Conservation (phyloP, 2,888 invertebrate species). For the Drosophila mimetica region DNA sequence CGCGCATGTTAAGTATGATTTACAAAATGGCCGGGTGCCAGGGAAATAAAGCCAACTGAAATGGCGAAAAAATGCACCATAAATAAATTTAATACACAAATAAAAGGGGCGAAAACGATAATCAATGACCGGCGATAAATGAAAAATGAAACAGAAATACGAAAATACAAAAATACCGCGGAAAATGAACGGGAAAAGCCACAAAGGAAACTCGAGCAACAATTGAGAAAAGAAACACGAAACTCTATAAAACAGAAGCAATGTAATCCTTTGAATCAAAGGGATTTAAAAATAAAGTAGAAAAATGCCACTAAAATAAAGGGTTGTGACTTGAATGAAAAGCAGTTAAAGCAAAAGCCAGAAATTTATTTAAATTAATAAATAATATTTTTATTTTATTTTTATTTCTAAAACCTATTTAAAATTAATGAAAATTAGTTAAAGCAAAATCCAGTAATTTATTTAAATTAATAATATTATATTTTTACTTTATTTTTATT, state of each 20-base stretch:
- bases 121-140: constrained; percentile 34
- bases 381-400: not conserved
- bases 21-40: constrained; percentile 45
- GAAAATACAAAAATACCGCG: constrained; percentile 1
- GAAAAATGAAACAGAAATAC: constrained; percentile 24
- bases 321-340: not conserved
- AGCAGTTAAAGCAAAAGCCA: not conserved
- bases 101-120: constrained; percentile 36
- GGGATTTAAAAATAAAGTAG: not conserved
- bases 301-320: not conserved
- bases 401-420: not conserved
- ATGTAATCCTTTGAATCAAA: constrained; percentile 7
- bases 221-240: constrained; percentile 30
- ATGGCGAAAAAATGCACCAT: constrained; percentile 27
- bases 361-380: too few species aligned
- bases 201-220: constrained; percentile 28
- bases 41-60: constrained; percentile 31
- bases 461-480: too few species aligned
- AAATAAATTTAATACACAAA: constrained; percentile 45
- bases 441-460: too few species aligned
- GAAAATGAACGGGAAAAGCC: constrained; percentile 12
- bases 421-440: not conserved
- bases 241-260: constrained; percentile 20
- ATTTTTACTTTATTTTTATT: not conserved
- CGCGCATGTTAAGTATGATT: constrained; percentile 40